phyloP scores from a whole-genome alignment of 2,113 vertebrate genomes.

The Carassius gibelio region DNA sequence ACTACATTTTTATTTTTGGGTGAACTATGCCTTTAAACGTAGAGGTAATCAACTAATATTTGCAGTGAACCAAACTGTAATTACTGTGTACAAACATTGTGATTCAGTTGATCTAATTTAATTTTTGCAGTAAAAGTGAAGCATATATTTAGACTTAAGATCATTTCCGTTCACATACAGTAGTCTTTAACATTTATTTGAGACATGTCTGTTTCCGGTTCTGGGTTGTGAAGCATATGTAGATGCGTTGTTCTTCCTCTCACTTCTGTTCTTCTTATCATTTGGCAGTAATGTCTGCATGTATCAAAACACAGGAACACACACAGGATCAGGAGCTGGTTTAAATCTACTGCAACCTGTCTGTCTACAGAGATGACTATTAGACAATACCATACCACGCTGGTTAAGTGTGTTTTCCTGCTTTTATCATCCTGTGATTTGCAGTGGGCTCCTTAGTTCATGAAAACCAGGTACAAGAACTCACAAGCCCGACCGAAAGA shows the following conservation, averaged over 20 bases:
- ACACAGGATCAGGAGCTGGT: background rate
- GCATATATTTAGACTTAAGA: slow-evolving; percentile 27
- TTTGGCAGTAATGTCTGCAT: slow-evolving; percentile 1
- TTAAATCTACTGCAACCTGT: background rate
- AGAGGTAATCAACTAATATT: background rate
- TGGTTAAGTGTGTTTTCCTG: background rate
- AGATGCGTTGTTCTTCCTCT: slow-evolving; percentile 7
- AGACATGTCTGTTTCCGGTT: background rate
- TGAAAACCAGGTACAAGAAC: background rate
- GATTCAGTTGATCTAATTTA: slow-evolving; percentile 20
- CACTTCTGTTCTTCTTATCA: background rate
- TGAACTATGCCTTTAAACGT: background rate
- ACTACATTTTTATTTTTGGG: background rate
- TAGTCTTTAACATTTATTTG: slow-evolving; percentile 14
- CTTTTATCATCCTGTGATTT: background rate
- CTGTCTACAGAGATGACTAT: no score
- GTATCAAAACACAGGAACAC: background rate
- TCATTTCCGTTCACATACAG: background rate
- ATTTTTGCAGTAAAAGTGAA: slow-evolving; percentile 29
- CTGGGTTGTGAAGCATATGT: background rate
- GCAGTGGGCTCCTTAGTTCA: background rate
- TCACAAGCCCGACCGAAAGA: background rate
- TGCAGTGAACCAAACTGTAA: slow-evolving; percentile 18
- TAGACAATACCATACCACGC: background rate
- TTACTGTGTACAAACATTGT: slow-evolving; percentile 37